A percentile compares a stretch with the other conserved stretches of the same genome.
Conservation (phyloP, 2,888 invertebrate genomes). For the Drosophila neoperkinsi region DNA sequence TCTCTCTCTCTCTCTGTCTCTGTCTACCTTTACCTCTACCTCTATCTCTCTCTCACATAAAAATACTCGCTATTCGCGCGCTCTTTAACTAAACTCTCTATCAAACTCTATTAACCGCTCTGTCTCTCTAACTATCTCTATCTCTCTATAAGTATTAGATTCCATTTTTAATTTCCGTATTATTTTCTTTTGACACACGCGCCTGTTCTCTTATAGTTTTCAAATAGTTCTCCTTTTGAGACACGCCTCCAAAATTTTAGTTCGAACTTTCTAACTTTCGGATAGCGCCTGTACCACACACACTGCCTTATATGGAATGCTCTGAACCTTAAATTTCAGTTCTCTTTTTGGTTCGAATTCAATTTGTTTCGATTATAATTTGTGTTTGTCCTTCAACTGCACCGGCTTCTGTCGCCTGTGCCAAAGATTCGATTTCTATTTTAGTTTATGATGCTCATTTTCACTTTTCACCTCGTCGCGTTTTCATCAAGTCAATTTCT, state of each 20-base stretch:
- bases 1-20: slow-evolving; percentile 17
- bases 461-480: slow-evolving; percentile 51
- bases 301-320: slow-evolving; percentile 65
- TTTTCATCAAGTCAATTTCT: slow-evolving; percentile 42
- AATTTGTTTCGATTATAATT: slow-evolving; percentile 40
- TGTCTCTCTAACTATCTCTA: slow-evolving; percentile 41
- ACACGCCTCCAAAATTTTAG: slow-evolving; percentile 51
- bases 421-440: slow-evolving; percentile 36
- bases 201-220: slow-evolving; percentile 65
- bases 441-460: slow-evolving; percentile 42
- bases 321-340: slow-evolving; percentile 47
- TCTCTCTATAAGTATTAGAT: slow-evolving; percentile 65
- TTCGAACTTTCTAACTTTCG: slow-evolving; percentile 55
- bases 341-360: slow-evolving; percentile 19
- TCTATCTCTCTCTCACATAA: slow-evolving; percentile 45
- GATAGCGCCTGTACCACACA: slow-evolving; percentile 71
- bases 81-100: slow-evolving; percentile 50
- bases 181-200: slow-evolving; percentile 57
- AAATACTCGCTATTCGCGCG: slow-evolving; percentile 68
- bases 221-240: slow-evolving; percentile 52
- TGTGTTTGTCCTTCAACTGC: slow-evolving; percentile 54
- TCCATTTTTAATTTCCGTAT: slow-evolving; percentile 49
- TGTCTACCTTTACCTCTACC: slow-evolving; percentile 16
- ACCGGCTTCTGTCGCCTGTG: slow-evolving; percentile 65
- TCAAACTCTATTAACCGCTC: slow-evolving; percentile 35